Base-by-base conservation (phyloP, 2,888 invertebrate genomes). In the Apoderus coryli region DNA sequence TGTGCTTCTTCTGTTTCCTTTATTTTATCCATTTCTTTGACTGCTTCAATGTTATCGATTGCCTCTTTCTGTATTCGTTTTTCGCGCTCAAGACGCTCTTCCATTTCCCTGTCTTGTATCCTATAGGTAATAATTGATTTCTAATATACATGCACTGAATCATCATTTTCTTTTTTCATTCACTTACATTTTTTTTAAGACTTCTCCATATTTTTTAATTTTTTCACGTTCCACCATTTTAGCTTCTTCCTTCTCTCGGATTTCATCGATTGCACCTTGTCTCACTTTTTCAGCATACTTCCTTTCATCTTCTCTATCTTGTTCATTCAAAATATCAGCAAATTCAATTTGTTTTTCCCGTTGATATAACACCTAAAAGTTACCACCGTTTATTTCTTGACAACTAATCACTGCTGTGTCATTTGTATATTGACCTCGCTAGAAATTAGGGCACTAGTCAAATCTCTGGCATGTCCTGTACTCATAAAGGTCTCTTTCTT, bases 271-370 rank as follows among this genome's bases (percentile, higher is more conserved):
- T 1, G 47, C 52, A 19, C 36, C 43, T 22, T 46, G 27, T 16
- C 41, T 43, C 4, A 56, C 38, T 9, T 37, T 38, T 27, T 47
- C 38, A 1, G 47, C 46, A 29, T 47, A 47, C 29, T 48, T 42
- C 6, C 27, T 29, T 15, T 49, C 44, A 11, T 46, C 42, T 29
- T 52, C 46, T 3, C 32, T 35, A 14, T 52, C 43, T 24, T 58
- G 53, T 3, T 47, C 43, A 25, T 55, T 54, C 14, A 60, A 31
- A 11, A 38, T 40, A 7, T 49, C 31, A 7, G 45, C 38, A 10
- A 57, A 48, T 36, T 56, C 51, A 9, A 44, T 40, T 38, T 58
- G 57, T 31, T 48, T 49, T 13, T 49, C 45, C 22, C 56, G 41
- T 43, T 56, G 54, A 33, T 44, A 46, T 4, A 53, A 28, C 4